Evolutionary conservation across 2,113 vertebrate species (phyloP), one percentile per base, ranked within the genome.

Genomic region (Loxodonta africana): DNA sequence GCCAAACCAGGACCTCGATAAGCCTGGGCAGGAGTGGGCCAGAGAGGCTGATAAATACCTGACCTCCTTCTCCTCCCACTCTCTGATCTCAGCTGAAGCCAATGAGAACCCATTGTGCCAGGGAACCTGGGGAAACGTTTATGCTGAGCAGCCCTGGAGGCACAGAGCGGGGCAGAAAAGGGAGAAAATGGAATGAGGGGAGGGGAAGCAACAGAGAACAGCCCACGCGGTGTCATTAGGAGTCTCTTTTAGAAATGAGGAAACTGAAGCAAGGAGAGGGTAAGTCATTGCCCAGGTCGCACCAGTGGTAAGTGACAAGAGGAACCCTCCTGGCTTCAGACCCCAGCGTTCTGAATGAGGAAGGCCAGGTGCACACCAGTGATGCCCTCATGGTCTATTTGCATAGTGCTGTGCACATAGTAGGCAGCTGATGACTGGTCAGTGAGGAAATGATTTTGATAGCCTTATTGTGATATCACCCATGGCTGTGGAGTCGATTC

Each of bases 161-260:
- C 67, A 17, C 11, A 67, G 41, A 87, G 28, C 8, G 8, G 71
- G 67, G 23, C 81, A 37, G 26, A 37, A 60, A 57, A 60, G 28
- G 86, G 18, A 71, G 26, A 53, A 62, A n/a, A 44, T 76, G 21
- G 65, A 33, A 4, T 41, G 48, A 11, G 83, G 14, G 12, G 1
- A 0, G 28, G 20, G 18, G 46, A 62, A 80, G 14, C 86, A 80
- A 1, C 17, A 33, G n/a, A 53, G 67, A 84, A 14, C 67, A 67
- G 7, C 7, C 25, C 0, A 2, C 33, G 6, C 1, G 6, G 12
- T 8, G 1, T 69, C 20, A 0, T 14, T 4, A 37, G 0, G 37
- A 37, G 37, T 37, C 37, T 37, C 37, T 37, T 37, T 37, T 37
- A 37, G 37, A 37, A 37, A 37, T 37, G 37, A 37, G 37, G 37